phyloP scores from a whole-genome alignment of 1,140 invertebrate species.

The Teleopsis dalmanni region DNA sequence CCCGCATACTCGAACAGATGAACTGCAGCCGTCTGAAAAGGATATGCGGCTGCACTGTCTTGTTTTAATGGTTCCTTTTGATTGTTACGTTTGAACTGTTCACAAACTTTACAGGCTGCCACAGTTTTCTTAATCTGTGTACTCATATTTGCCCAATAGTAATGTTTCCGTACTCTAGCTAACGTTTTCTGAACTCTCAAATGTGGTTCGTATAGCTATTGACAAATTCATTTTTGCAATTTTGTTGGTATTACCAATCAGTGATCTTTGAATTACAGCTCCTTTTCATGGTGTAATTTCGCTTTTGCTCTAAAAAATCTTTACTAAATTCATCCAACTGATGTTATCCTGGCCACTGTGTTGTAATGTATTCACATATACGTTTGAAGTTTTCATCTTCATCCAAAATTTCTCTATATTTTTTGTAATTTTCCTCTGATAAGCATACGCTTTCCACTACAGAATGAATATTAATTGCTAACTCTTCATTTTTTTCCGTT shows the following conservation, averaged over 20 bases:
- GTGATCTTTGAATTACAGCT: constrained; percentile 7
- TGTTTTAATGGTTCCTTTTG: constrained; percentile 7
- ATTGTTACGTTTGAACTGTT: constrained; percentile 13
- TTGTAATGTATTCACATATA: not conserved
- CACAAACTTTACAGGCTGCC: constrained; percentile 9
- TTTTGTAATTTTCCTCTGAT: constrained; percentile 1
- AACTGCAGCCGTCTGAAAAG: not conserved
- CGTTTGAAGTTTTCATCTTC: not conserved
- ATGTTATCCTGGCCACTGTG: not conserved
- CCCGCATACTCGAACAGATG: constrained; percentile 6
- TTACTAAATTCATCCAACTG: not conserved
- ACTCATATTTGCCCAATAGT: constrained; percentile 7
- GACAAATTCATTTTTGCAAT: not conserved
- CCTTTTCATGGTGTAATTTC: constrained; percentile 7
- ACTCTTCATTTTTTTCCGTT: not conserved
- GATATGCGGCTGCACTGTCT: not conserved
- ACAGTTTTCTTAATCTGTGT: constrained; percentile 3
- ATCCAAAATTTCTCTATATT: not conserved
- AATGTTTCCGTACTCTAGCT: constrained; percentile 1
- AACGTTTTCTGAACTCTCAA: constrained; percentile 8
- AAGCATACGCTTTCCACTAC: constrained; percentile 7
- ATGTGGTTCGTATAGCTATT: constrained; percentile 7
- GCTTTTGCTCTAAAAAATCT: not conserved
- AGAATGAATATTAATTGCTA: constrained; percentile 7
- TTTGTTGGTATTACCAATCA: constrained; percentile 1